phyloP scores from a whole-genome alignment of 2,113 vertebrate genomes.

The Saccopteryx bilineata region DNA sequence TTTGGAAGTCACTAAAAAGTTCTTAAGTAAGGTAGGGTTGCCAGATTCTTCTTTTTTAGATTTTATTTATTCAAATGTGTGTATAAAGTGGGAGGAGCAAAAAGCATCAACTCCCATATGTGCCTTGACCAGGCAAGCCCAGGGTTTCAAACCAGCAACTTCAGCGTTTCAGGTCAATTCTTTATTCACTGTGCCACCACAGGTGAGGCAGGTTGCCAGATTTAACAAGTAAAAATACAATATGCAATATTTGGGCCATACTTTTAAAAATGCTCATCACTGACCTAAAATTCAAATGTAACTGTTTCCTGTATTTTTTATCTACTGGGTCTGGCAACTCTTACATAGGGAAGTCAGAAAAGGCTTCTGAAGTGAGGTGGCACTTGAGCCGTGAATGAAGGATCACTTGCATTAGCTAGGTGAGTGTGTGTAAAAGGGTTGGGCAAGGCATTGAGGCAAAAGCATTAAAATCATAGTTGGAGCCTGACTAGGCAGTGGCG shows the following conservation, averaged over 20 bases:
- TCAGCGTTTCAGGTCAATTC: too few relatives aligned
- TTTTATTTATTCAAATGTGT: too few relatives aligned
- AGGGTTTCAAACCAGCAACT: too few relatives aligned
- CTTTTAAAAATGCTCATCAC: not conserved
- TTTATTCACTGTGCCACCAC: too few relatives aligned
- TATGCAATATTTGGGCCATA: not conserved
- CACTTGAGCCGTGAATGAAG: not conserved
- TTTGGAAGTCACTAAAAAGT: conserved; percentile 35
- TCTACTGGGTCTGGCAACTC: not conserved
- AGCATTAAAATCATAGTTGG: not conserved
- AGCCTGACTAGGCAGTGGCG: too few relatives aligned
- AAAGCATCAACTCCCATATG: too few relatives aligned
- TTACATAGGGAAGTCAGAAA: not conserved
- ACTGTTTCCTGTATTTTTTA: not conserved
- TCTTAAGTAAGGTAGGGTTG: not conserved
- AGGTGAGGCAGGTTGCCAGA: not conserved
- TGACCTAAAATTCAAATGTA: conserved; percentile 52
- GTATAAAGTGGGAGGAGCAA: too few relatives aligned
- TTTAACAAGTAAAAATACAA: conserved; percentile 18
- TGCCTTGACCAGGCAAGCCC: too few relatives aligned
- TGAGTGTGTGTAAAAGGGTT: not conserved
- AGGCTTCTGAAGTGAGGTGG: not conserved
- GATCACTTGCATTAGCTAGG: not conserved
- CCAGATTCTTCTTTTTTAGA: not conserved
- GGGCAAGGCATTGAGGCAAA: not conserved